Percentiles rank a stretch among this genome's conserved stretches.
phyloP scores from a whole-genome alignment of 2,113 vertebrate species.

The Tympanuchus pallidicinctus region DNA sequence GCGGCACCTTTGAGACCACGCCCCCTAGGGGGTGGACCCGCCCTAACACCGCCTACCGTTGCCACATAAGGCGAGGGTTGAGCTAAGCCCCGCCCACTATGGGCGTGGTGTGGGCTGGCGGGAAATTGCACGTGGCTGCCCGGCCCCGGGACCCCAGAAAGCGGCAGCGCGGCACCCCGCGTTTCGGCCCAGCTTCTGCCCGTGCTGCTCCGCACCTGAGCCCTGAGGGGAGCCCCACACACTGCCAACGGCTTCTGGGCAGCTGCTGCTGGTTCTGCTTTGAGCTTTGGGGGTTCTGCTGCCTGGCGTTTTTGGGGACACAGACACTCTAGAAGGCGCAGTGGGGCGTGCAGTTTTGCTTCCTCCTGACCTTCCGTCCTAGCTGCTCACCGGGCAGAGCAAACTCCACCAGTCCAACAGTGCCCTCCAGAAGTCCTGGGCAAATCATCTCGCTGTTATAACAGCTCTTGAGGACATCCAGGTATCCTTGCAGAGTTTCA shows the following conservation, averaged over 20 bases:
- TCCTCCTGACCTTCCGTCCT: no score
- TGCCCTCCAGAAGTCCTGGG: background rate
- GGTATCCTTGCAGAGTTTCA: accelerated
- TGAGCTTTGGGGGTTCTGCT: no score
- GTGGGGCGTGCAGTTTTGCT: background rate
- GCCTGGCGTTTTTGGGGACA: accelerated
- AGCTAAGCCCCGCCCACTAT: accelerated
- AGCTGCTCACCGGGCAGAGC: background rate
- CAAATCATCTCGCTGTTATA: background rate
- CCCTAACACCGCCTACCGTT: accelerated
- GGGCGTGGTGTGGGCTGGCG: background rate
- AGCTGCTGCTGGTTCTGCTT: background rate
- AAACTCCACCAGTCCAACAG: background rate
- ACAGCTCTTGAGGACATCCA: accelerated
- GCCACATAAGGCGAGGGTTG: accelerated
- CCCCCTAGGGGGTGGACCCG: accelerated
- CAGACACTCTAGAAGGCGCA: background rate
- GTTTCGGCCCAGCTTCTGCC: background rate
- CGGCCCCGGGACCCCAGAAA: background rate
- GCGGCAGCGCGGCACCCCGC: accelerated
- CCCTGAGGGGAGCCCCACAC: background rate
- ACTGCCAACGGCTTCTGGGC: background rate
- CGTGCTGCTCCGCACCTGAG: background rate
- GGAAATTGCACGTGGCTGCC: background rate
- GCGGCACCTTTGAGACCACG: background rate